Evolutionary conservation across 2,797 vertebrate species (phyloP), one percentile per base, ranked within the genome.

Genomic region (Lepus oiostolus): DNA sequence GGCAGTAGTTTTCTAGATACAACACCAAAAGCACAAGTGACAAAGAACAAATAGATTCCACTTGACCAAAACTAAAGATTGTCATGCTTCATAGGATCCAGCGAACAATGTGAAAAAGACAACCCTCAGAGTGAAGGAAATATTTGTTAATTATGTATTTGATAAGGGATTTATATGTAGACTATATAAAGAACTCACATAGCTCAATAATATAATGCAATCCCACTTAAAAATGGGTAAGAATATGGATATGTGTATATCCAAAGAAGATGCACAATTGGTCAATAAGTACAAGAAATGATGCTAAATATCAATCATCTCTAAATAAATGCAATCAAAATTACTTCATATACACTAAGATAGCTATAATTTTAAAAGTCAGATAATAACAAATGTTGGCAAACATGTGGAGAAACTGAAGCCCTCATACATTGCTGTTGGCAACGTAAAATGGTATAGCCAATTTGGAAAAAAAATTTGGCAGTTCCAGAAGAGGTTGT

Each of bases 11-110:
- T 93, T 75, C 88, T 63, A 85, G 26, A 47, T 76, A n/a, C 32
- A 67, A 58, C 32, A 35, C 81, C n/a, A 76, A 84, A 90, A 50
- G 35, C 21, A 75, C 30, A 88, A 58, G 52, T 47, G 60, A 94
- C 26, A 74, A 63, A 65, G 72, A 93, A 68, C 38, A 83, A 30
- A 79, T 85, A 68, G 35, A 81, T 50, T 80, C 35, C 8, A 85
- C 3, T 72, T 93, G 32, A 84, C 67, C 58, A 76, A 75, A 87
- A 71, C 75, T 70, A 28, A 92, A 93, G 77, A 74, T n/a, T 17
- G 83, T 63, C 70, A 52, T 95, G 28, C 3, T 76, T 81, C 70
- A 60, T 74, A 80, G 30, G 26, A 63, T 5, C 81, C 24, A 24
- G 28, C 4, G 2, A 89, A 72, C 50, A 82, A 77, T 65, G 9